phyloP scores from a whole-genome alignment of 2,113 vertebrate genomes.

The Heterotilapia buettikoferi region DNA sequence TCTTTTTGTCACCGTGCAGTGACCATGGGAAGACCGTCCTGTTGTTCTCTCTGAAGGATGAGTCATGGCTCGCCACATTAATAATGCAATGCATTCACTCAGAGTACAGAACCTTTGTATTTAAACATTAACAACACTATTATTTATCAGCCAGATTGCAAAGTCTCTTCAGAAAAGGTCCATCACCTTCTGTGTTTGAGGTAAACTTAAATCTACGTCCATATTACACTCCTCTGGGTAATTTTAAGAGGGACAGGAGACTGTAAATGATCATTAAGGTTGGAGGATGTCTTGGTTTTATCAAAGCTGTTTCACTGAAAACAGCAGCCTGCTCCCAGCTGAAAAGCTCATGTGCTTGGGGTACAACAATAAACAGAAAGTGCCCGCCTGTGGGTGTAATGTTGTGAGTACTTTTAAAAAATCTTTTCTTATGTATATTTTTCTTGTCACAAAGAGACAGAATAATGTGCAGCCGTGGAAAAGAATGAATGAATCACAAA shows the following conservation, averaged over 20 bases:
- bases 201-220: neutral
- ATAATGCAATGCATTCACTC: neutral
- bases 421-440: neutral
- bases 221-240: rapidly evolving
- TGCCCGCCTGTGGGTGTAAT: neutral
- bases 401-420: neutral
- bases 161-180: neutral
- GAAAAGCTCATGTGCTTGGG: neutral
- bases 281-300: neutral
- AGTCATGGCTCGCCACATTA: neutral
- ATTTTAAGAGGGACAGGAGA: neutral
- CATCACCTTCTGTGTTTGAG: neutral
- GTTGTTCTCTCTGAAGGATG: neutral
- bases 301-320: neutral
- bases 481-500: neutral
- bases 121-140: neutral
- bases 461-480: neutral
- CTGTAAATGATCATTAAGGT: neutral
- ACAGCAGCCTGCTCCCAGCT: neutral
- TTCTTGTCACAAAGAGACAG: neutral
- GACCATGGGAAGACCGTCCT: neutral
- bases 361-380: neutral
- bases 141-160: neutral
- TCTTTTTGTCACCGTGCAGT: rapidly evolving
- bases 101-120: neutral